A percentile compares a stretch with the other conserved stretches of the same genome.
Conservation (phyloP, 2,888 invertebrate genomes). For the Drosophila neonasuta region DNA sequence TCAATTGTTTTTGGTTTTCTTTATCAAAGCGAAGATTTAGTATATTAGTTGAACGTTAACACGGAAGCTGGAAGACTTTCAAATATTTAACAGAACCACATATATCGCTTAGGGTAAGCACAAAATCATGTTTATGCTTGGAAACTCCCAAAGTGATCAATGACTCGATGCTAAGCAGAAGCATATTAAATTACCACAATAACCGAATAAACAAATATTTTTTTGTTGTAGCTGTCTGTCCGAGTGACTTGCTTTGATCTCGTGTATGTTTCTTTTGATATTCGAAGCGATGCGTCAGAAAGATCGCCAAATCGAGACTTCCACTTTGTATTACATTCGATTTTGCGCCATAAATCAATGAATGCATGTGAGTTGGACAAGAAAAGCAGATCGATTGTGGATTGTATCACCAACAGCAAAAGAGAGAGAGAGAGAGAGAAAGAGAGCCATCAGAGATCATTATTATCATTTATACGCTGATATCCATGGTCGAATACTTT, state of each 20-base stretch:
- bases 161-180: conserved; percentile 41
- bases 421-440: neutral
- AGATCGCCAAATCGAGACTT: conserved; percentile 25
- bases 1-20: neutral
- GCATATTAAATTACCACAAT: conserved; percentile 59
- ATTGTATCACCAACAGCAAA: conserved; percentile 30
- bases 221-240: conserved; percentile 22
- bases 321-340: conserved; percentile 35
- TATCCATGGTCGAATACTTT: conserved; percentile 28
- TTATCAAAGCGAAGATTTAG: neutral
- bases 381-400: conserved; percentile 60
- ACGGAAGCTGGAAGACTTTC: conserved; percentile 41
- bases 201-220: conserved; percentile 6
- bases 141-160: conserved; percentile 61
- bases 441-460: conserved; percentile 33
- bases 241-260: conserved; percentile 63
- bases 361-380: conserved; percentile 24
- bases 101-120: conserved; percentile 11
- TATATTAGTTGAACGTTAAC: neutral
- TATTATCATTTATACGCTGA: conserved; percentile 37
- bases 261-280: conserved; percentile 14
- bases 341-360: conserved; percentile 64
- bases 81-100: conserved; percentile 20
- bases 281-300: conserved; percentile 12
- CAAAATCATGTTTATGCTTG: conserved; percentile 41